These are phyloP conservation scores for Listrodromus nycthemerus DNA, from an alignment of 2,888 invertebrate species.

Conservation along the genomic window DNA sequence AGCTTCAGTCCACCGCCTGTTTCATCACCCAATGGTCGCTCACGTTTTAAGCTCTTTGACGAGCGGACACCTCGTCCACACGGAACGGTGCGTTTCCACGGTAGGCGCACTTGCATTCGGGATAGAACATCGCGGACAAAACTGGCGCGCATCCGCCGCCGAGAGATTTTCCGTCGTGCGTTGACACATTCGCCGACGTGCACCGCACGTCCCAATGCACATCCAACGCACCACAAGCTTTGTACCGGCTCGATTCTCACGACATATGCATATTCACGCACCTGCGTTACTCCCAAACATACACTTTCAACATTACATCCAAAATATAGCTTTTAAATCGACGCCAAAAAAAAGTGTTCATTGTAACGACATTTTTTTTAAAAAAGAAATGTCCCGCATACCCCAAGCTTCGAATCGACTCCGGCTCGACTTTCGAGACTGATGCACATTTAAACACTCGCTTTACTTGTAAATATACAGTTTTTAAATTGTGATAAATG, in stretches of 20 bases:
- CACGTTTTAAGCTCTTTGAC: slow-evolving; percentile 13
- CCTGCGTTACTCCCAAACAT: neutral
- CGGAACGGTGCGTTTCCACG: slow-evolving; percentile 74
- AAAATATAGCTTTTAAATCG: no score
- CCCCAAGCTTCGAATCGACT: neutral
- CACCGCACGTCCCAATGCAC: neutral
- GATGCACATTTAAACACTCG: neutral
- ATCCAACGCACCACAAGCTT: neutral
- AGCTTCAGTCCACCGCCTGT: slow-evolving; percentile 6
- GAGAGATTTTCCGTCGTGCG: neutral
- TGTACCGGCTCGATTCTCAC: neutral
- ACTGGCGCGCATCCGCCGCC: neutral
- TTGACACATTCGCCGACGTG: slow-evolving; percentile 5
- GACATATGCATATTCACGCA: neutral
- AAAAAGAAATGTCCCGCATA: neutral
- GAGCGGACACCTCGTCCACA: neutral
- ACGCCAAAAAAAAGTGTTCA: no score
- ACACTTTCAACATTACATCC: neutral
- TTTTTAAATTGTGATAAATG: slow-evolving; percentile 50
- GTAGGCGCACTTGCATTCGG: slow-evolving; percentile 79
- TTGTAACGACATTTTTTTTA: no score
- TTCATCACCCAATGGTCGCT: neutral
- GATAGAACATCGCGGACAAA: slow-evolving; percentile 69
- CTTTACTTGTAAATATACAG: neutral
- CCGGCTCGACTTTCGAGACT: neutral